Base-by-base conservation (phyloP, 2,113 vertebrate species). In the Dinomys branickii region DNA sequence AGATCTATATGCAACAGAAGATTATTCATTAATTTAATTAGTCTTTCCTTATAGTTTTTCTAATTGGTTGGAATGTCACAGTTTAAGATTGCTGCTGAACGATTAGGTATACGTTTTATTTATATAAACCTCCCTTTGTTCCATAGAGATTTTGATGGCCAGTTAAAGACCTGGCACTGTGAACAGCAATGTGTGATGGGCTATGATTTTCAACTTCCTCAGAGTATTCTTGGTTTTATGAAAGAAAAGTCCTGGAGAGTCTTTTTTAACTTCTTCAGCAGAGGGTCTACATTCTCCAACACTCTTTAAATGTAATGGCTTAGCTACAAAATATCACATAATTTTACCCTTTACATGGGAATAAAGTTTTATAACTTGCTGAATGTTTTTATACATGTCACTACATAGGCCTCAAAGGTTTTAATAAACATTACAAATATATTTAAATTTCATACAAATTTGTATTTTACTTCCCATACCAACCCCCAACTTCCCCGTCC, bases 51-150 rank as follows among this genome's bases (percentile, higher is more conserved):
- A 67, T 17, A 38, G 1, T 83, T 80, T 90, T 97, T 91, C 13
- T 80, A 85, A 69, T 77, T 86, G 35, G 41, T 91, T 92, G 30
- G 28, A 88, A 88, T n/a, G 93, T 94, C 30, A 26, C 13, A 95
- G 67, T 58, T 83, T 78, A 90, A 88, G 33, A 61, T 85, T 41
- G 58, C 71, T 38, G 17, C 30, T 35, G 75, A 90, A 95, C 17
- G 81, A 47, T 90, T 75, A 88, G 58, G 10, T 47, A 61, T 33
- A 54, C 7, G 50, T 71, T 97, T 90, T 44, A 84, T 50, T 75
- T 92, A 71, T 63, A 88, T n/a, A 75, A 94, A 22, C 5, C 17
- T 94, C 6, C n/a, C 11, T 92, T 81, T 13, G 94, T 80, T 65
- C 22, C 14, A 85, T 41, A 82, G 90, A 54, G 59, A 54, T 75